Conservation (phyloP, 2,797 vertebrate species). For the Spea hammondii region DNA sequence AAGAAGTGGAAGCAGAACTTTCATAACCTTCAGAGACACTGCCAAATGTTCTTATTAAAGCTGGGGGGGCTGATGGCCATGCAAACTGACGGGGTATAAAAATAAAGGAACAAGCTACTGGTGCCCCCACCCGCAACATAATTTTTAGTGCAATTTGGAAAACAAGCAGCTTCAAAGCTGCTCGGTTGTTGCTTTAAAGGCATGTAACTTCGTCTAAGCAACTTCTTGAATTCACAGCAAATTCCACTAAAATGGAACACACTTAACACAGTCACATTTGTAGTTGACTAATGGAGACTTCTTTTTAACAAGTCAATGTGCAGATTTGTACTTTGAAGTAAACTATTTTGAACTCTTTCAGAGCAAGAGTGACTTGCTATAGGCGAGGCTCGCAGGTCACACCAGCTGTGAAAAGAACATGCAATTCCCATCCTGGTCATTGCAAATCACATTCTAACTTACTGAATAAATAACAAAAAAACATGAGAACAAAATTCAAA, state of each 20-base stretch:
- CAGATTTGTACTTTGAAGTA: conserved; percentile 53
- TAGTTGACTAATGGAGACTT: conserved; percentile 66
- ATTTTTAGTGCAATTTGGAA: neutral
- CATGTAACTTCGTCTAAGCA: neutral
- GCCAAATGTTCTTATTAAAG: conserved; percentile 13
- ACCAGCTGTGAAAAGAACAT: conserved; percentile 58
- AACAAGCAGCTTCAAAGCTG: neutral
- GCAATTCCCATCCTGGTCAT: conserved; percentile 60
- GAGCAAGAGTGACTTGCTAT: conserved; percentile 35
- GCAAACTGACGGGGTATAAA: conserved; percentile 65
- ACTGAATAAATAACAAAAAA: conserved; percentile 53
- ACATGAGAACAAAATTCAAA: conserved; percentile 54
- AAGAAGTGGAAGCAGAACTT: conserved; percentile 33
- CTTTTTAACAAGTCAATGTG: conserved; percentile 54
- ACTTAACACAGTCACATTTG: conserved; percentile 57
- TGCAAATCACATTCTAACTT: conserved; percentile 62
- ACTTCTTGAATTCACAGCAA: neutral
- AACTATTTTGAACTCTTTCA: conserved; percentile 58
- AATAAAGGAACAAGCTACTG: conserved; percentile 50
- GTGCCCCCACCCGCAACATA: conserved; percentile 57
- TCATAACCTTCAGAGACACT: conserved; percentile 4
- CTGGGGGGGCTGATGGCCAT: conserved; percentile 59
- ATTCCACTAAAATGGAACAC: neutral
- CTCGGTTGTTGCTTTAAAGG: neutral
- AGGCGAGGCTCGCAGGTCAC: conserved; percentile 34